Percentiles rank a stretch among this genome's conserved stretches.
phyloP scores from a whole-genome alignment of 53 echinoderm and acorn worm species.

The Apostichopus leukothele region DNA sequence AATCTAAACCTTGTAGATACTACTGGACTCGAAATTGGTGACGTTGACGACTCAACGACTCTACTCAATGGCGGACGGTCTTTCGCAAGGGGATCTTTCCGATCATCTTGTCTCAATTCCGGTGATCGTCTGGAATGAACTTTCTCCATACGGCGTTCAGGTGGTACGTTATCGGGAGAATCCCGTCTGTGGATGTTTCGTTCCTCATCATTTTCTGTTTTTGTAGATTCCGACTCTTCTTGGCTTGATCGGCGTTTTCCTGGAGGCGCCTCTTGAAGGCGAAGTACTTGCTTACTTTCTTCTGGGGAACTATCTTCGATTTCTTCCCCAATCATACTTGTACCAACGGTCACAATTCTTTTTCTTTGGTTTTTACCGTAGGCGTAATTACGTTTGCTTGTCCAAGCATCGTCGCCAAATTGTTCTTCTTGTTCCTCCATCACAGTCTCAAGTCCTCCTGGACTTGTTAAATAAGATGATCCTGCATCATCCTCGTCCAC shows the following conservation, averaged over 20 bases:
- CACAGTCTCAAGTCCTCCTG: slow-evolving; percentile 79
- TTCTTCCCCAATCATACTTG: slow-evolving; percentile 12
- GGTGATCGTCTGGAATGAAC: slow-evolving; percentile 26
- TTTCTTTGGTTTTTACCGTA: slow-evolving; percentile 27
- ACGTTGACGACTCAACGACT: slow-evolving; percentile 49
- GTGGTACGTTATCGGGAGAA: slow-evolving; percentile 10
- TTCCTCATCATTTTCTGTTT: slow-evolving; percentile 12
- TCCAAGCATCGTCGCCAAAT: slow-evolving; percentile 46
- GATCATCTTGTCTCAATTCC: slow-evolving; percentile 39
- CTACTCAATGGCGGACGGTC: slow-evolving; percentile 23
- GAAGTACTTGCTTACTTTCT: slow-evolving; percentile 40
- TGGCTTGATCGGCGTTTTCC: slow-evolving; percentile 24
- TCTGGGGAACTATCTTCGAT: slow-evolving; percentile 50
- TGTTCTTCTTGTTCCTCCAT: slow-evolving; percentile 88
- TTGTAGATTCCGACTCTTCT: neutral
- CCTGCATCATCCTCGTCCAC: slow-evolving; percentile 1
- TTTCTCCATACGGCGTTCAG: slow-evolving; percentile 31
- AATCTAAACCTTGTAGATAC: slow-evolving; percentile 65
- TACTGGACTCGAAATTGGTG: slow-evolving; percentile 77
- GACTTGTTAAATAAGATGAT: slow-evolving; percentile 41
- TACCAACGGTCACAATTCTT: slow-evolving; percentile 16
- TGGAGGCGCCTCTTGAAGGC: slow-evolving; percentile 16
- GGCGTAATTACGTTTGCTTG: slow-evolving; percentile 42
- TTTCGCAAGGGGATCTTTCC: neutral
- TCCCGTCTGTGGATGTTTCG: neutral